Percentiles rank a stretch among this genome's conserved stretches.
phyloP scores from a whole-genome alignment of 2,888 invertebrate genomes.

The Notocelia uddmanniana region DNA sequence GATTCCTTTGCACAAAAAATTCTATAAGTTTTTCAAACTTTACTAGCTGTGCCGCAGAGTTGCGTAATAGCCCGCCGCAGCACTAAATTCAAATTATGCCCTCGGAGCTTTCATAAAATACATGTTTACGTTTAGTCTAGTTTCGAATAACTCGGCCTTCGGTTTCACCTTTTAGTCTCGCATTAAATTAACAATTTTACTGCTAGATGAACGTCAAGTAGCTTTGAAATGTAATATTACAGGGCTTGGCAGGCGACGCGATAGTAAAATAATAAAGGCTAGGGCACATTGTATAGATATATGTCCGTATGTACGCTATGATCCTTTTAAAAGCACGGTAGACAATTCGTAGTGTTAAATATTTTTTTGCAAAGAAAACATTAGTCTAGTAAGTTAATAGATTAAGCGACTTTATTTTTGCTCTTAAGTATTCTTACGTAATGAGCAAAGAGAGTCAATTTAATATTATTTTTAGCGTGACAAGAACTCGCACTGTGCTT shows the following conservation, averaged over 20 bases:
- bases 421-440: too few relatives aligned
- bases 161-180: conserved; percentile 39
- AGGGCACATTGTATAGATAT: neutral
- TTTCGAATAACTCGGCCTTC: conserved; percentile 41
- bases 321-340: too few relatives aligned
- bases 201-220: conserved; percentile 22
- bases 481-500: neutral
- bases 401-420: too few relatives aligned
- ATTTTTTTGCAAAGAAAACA: too few relatives aligned
- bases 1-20: conserved; percentile 9
- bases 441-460: neutral
- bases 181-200: conserved; percentile 43
- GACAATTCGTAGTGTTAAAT: too few relatives aligned
- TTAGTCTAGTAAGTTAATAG: too few relatives aligned
- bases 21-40: conserved; percentile 37
- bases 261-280: neutral
- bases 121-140: conserved; percentile 44
- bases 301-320: neutral
- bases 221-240: conserved; percentile 37
- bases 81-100: conserved; percentile 46
- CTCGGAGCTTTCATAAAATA: conserved; percentile 36
- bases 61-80: conserved; percentile 45
- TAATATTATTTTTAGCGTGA: neutral
- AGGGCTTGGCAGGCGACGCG: neutral
- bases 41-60: conserved; percentile 33